A percentile compares a stretch with the other conserved stretches of the same genome.
Evolutionary conservation across 2,797 vertebrate genomes (phyloP).

Genomic region (Malacoraja senta): DNA sequence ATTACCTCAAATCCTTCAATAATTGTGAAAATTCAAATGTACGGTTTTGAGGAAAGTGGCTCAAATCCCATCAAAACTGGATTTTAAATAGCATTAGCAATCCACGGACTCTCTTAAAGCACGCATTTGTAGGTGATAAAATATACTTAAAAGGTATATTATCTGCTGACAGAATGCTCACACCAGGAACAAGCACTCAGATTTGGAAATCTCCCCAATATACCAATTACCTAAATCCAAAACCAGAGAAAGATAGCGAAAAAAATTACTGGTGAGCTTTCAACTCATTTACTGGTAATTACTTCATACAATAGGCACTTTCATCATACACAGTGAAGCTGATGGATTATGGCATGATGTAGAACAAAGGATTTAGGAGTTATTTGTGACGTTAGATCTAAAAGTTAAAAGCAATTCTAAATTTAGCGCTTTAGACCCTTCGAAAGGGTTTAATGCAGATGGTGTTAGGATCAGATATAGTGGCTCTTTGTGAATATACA

Average conservation of each 20-base stretch:
- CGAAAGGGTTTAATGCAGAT: not conserved
- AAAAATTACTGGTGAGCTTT: slow-evolving; percentile 35
- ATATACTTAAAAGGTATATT: slow-evolving; percentile 8
- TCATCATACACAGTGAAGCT: not conserved
- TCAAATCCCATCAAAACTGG: not conserved
- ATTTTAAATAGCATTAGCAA: slow-evolving; percentile 26
- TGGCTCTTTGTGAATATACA: slow-evolving; percentile 29
- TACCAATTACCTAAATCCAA: slow-evolving; percentile 32
- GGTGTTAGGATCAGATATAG: slow-evolving; percentile 24
- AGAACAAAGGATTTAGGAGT: slow-evolving; percentile 32
- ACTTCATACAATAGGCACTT: slow-evolving; percentile 27
- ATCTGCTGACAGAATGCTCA: not conserved
- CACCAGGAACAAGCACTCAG: slow-evolving; percentile 19
- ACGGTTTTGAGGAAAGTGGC: not conserved
- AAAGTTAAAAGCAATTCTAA: slow-evolving; percentile 37
- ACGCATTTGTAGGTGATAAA: not conserved
- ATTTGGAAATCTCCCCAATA: slow-evolving; percentile 17
- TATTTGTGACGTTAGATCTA: slow-evolving; percentile 27
- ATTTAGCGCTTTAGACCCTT: slow-evolving; percentile 15
- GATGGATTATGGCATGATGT: slow-evolving; percentile 33
- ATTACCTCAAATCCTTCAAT: not conserved
- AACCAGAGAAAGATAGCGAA: not conserved
- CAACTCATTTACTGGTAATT: slow-evolving; percentile 35
- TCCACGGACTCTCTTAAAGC: not conserved
- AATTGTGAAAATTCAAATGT: not conserved